Conservation (phyloP, 1,140 invertebrate species). For the Liolophura sinensis region DNA sequence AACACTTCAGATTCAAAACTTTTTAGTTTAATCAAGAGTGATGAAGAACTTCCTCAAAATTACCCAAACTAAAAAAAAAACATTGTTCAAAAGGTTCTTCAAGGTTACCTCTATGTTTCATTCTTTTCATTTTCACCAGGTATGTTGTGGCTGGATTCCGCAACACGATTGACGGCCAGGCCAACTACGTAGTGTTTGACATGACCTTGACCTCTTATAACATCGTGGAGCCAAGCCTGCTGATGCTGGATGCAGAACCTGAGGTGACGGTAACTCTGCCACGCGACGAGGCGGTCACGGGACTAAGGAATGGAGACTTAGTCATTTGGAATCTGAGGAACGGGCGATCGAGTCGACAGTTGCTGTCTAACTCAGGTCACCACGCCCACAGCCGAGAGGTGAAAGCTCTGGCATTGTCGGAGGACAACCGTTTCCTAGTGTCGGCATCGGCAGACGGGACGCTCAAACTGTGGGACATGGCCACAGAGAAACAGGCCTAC, state of each 20-base stretch:
- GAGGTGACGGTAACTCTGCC: slow-evolving; percentile 54
- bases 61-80: no score
- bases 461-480: slow-evolving; percentile 55
- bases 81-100: no score
- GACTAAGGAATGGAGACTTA: slow-evolving; percentile 53
- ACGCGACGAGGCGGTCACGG: slow-evolving; percentile 56
- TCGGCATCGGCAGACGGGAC: slow-evolving; percentile 55
- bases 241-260: slow-evolving; percentile 51
- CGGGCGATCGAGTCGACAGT: slow-evolving; percentile 47
- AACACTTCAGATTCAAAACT: no score
- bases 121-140: slow-evolving; percentile 4
- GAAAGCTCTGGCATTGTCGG: slow-evolving; percentile 48
- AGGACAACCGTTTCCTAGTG: slow-evolving; percentile 51
- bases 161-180: slow-evolving; percentile 53
- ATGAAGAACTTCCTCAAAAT: no score
- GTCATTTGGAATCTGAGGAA: slow-evolving; percentile 55
- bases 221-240: slow-evolving; percentile 44
- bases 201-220: slow-evolving; percentile 46
- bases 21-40: no score
- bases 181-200: slow-evolving; percentile 57
- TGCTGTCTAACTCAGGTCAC: slow-evolving; percentile 34
- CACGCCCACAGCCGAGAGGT: slow-evolving; percentile 52
- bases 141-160: slow-evolving; percentile 55
- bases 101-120: no score
- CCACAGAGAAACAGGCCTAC: slow-evolving; percentile 45